These are phyloP conservation scores for Crypturellus tataupa DNA, from an alignment of 2,797 vertebrate species.

Conservation along the genomic window DNA sequence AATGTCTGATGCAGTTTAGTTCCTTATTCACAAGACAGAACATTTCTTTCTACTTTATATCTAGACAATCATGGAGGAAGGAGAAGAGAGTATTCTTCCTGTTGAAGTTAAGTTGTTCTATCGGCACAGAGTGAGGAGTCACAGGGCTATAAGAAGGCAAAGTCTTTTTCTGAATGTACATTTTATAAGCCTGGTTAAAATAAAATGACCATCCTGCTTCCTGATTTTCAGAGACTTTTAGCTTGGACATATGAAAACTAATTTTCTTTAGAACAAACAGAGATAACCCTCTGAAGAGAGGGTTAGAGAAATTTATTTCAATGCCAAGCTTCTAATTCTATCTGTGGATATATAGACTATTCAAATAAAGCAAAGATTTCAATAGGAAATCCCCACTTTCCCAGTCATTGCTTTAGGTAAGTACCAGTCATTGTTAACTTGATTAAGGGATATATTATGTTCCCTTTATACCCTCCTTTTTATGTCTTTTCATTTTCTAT, in stretches of 20 bases:
- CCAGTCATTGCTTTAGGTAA: not conserved
- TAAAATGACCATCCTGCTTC: not conserved
- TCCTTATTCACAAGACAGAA: not conserved
- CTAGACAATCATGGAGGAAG: not conserved
- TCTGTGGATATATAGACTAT: not conserved
- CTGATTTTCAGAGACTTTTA: slow-evolving; percentile 19
- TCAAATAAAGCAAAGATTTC: not conserved
- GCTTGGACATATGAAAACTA: not conserved
- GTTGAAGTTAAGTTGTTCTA: not conserved
- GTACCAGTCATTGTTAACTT: not conserved
- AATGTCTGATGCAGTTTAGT: not conserved
- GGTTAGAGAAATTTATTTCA: not conserved
- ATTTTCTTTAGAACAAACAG: not conserved
- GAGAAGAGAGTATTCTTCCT: not conserved
- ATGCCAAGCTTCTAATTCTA: not conserved
- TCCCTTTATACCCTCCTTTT: not conserved
- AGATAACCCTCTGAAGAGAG: not conserved
- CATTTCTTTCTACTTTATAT: not conserved
- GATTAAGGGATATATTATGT: not conserved
- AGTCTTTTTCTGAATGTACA: not conserved
- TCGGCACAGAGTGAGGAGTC: not conserved
- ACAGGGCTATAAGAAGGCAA: not conserved
- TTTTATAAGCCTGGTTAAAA: not conserved
- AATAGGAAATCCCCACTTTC: not conserved
- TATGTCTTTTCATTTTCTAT: not conserved